Conservation (phyloP, 1,140 invertebrate species). For the Belonocnema kinseyi region DNA sequence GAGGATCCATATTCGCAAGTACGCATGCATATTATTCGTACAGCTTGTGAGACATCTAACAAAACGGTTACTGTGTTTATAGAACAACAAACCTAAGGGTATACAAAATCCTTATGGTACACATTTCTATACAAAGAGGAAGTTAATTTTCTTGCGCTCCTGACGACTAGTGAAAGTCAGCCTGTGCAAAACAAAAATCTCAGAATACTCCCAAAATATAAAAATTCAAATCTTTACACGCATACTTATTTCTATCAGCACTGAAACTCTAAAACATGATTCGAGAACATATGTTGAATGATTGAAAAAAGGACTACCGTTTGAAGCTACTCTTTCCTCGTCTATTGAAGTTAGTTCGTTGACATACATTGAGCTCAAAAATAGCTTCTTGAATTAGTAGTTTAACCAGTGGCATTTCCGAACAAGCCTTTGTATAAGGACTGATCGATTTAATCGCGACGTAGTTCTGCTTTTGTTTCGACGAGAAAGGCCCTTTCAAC, state of each 20-base stretch:
- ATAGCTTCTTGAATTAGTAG: conserved; percentile 44
- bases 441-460: conserved; percentile 38
- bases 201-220: neutral
- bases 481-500: conserved; percentile 42
- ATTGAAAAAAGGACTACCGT: neutral
- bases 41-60: conserved; percentile 5
- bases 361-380: conserved; percentile 34
- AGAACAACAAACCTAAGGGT: neutral
- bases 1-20: conserved; percentile 10
- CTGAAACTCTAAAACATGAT: neutral
- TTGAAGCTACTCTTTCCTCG: neutral
- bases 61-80: conserved; percentile 18
- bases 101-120: conserved; percentile 4
- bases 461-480: conserved; percentile 42
- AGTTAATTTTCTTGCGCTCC: conserved; percentile 10
- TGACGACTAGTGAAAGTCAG: neutral
- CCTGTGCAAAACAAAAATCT: neutral
- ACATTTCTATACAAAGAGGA: conserved; percentile 1
- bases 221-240: neutral
- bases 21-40: neutral
- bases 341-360: neutral
- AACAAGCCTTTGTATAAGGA: conserved; percentile 10
- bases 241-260: neutral
- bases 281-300: neutral
- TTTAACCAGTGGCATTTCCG: conserved; percentile 32